These are phyloP conservation scores for Aratinga solstitialis DNA, from an alignment of 2,797 vertebrate genomes.

Conservation along the genomic window DNA sequence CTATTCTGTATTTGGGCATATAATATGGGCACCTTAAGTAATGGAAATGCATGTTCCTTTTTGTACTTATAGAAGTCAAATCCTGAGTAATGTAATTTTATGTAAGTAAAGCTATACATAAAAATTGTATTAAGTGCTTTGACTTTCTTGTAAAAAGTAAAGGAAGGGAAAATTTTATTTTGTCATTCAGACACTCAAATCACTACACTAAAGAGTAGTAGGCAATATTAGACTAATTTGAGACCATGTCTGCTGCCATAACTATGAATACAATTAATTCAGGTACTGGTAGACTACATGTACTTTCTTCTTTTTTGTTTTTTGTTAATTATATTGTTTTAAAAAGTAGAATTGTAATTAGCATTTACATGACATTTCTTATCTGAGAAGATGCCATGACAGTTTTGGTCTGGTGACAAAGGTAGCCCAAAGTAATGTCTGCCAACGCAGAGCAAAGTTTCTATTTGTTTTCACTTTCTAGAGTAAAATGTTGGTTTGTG, in stretches of 20 bases:
- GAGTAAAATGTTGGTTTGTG: not conserved
- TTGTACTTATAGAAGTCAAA: constrained; percentile 32
- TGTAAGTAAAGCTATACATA: not conserved
- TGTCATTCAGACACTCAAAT: not conserved
- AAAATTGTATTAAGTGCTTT: not conserved
- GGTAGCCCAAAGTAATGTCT: not conserved
- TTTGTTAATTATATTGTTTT: not conserved
- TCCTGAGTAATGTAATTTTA: not conserved
- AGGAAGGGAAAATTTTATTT: not conserved
- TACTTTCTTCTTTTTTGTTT: not conserved
- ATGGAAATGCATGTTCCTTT: not conserved
- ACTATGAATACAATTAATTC: not conserved
- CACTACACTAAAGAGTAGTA: not conserved
- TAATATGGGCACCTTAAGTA: not conserved
- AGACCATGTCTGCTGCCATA: not conserved
- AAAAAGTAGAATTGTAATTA: not conserved
- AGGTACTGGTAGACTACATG: not conserved
- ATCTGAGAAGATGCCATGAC: not conserved
- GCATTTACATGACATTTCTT: not conserved
- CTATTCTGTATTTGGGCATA: not conserved
- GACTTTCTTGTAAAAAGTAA: not conserved
- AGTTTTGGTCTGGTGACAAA: not conserved
- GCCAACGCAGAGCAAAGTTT: not conserved
- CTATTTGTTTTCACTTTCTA: not conserved
- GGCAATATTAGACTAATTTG: not conserved